Conservation (phyloP, 2,113 vertebrate genomes). For the Neopipo cinnamomea region DNA sequence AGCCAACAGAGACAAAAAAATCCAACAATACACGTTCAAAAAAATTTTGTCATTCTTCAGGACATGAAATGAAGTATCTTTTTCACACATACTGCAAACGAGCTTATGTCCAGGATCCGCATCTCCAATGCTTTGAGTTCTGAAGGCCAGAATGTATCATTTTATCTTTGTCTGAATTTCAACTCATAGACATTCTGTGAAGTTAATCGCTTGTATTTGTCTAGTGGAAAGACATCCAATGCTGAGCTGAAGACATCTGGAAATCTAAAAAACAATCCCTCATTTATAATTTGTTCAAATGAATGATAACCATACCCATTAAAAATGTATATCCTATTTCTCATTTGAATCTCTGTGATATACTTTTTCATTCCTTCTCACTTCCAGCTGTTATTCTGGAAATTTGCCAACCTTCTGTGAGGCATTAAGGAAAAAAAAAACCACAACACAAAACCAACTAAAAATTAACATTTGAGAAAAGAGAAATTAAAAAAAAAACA, state of each 20-base stretch:
- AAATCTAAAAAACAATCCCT: slow-evolving; percentile 32
- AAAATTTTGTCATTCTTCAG: neutral
- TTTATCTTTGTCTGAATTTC: slow-evolving; percentile 25
- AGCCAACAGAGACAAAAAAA: neutral
- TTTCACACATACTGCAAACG: neutral
- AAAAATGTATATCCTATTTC: slow-evolving; percentile 59
- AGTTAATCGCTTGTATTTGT: neutral
- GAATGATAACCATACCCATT: slow-evolving; percentile 35
- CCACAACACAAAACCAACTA: too few relatives aligned
- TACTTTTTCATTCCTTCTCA: slow-evolving; percentile 30
- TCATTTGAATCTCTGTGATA: slow-evolving; percentile 57
- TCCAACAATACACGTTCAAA: neutral
- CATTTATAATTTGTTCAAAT: slow-evolving; percentile 52
- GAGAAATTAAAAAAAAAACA: neutral
- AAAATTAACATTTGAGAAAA: neutral
- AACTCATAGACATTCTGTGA: neutral
- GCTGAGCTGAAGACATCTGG: slow-evolving; percentile 25
- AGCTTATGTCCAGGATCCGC: neutral
- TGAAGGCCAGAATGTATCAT: neutral
- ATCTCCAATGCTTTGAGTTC: neutral
- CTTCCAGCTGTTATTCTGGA: slow-evolving; percentile 66
- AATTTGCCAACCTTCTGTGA: slow-evolving; percentile 32
- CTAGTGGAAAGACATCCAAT: neutral
- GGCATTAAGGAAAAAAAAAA: neutral
- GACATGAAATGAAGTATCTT: neutral